These are phyloP conservation scores for Cynopterus brachyotis DNA, from an alignment of 2,113 vertebrate genomes.

Conservation along the genomic window DNA sequence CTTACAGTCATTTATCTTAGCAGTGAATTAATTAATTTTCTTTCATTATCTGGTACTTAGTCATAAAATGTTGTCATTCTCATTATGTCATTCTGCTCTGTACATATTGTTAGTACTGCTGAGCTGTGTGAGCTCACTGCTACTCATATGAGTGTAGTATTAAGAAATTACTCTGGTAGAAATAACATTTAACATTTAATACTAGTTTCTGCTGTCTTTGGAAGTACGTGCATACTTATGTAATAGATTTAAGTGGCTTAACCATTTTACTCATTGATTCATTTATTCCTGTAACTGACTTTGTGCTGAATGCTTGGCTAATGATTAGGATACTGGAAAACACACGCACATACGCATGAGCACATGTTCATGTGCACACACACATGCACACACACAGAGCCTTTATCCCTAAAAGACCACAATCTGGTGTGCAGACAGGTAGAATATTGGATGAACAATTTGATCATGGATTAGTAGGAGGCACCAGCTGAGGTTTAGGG, in stretches of 20 bases:
- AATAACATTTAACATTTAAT: not conserved
- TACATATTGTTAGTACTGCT: not conserved
- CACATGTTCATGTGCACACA: not conserved
- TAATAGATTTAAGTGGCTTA: not conserved
- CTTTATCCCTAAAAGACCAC: not conserved
- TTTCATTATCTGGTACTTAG: slow-evolving; percentile 54
- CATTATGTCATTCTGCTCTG: slow-evolving; percentile 17
- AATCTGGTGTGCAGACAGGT: not conserved
- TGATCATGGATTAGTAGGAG: not conserved
- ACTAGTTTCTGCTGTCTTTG: not conserved
- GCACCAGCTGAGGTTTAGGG: not conserved
- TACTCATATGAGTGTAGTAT: not conserved
- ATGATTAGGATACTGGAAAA: not conserved
- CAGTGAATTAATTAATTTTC: slow-evolving; percentile 62
- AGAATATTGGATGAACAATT: not conserved
- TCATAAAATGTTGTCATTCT: slow-evolving; percentile 63
- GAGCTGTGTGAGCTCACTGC: not conserved
- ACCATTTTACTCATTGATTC: not conserved
- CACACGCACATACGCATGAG: not conserved
- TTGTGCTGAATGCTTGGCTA: not conserved
- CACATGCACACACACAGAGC: not conserved
- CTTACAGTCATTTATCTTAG: slow-evolving; percentile 61
- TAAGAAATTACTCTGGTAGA: not conserved
- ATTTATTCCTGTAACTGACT: not conserved
- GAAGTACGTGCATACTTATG: not conserved